These are phyloP conservation scores for Silurus meridionalis DNA, from an alignment of 2,113 vertebrate species.

Conservation along the genomic window DNA sequence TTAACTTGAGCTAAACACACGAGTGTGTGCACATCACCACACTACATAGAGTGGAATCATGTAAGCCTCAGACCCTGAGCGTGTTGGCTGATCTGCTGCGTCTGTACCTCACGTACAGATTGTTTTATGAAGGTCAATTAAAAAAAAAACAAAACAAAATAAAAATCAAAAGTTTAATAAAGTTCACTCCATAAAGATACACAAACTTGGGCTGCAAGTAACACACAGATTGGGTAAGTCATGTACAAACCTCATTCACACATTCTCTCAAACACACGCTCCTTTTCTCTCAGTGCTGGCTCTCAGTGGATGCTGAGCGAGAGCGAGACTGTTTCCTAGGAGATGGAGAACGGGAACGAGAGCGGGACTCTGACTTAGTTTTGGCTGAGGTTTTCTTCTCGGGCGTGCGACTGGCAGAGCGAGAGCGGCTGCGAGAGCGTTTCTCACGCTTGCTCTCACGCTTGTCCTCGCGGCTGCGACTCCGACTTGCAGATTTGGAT, in stretches of 20 bases:
- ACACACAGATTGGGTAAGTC: neutral
- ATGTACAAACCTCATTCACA: neutral
- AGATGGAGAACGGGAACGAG: constrained; percentile 62
- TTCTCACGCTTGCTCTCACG: constrained; percentile 51
- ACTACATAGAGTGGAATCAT: neutral
- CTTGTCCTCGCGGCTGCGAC: constrained; percentile 62
- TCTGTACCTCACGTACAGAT: neutral
- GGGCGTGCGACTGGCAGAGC: constrained; percentile 71
- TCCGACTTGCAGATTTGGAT: constrained; percentile 58
- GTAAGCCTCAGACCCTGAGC: neutral
- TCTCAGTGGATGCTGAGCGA: constrained; percentile 68
- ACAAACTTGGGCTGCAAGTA: neutral
- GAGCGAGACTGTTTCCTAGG: constrained; percentile 60
- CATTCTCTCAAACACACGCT: neutral
- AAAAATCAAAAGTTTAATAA: constrained; percentile 4
- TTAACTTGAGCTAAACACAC: too few species aligned
- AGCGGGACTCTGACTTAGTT: constrained; percentile 51
- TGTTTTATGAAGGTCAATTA: neutral
- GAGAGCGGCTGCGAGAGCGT: constrained; percentile 70
- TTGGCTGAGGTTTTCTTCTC: constrained; percentile 66
- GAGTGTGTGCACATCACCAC: neutral
- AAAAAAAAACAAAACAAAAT: neutral
- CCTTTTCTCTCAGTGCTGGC: constrained; percentile 68
- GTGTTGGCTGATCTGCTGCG: neutral
- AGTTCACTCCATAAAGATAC: constrained; percentile 3